These are phyloP conservation scores for Coelinius sp. DNA, from an alignment of 2,888 invertebrate genomes.

Conservation along the genomic window DNA sequence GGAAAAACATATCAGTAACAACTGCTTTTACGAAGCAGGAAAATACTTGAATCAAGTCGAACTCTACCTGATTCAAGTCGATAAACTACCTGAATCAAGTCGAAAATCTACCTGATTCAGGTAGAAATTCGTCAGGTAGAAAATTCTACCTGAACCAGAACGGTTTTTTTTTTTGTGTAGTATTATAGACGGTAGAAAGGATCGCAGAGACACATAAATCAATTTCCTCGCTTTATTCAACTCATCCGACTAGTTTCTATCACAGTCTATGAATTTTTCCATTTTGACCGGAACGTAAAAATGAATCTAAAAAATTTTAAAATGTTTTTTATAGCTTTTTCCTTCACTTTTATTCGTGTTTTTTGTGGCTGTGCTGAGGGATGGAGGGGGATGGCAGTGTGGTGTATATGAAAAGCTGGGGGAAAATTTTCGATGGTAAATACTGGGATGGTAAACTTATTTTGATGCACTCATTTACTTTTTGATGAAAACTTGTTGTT, in stretches of 20 bases:
- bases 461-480: background rate
- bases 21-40: too few species aligned
- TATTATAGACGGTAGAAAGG: background rate
- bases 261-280: background rate
- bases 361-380: background rate
- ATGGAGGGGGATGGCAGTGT: background rate
- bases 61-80: too few species aligned
- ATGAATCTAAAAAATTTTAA: background rate
- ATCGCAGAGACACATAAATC: background rate
- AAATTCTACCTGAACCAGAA: too few species aligned
- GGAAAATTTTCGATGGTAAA: background rate
- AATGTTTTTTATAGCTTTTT: background rate
- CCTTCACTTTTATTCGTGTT: background rate
- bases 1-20: too few species aligned
- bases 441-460: background rate
- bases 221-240: constrained; percentile 1
- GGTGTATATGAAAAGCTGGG: background rate
- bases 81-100: too few species aligned
- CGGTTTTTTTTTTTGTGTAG: too few species aligned
- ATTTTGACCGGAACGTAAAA: background rate
- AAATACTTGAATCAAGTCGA: too few species aligned
- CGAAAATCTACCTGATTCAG: too few species aligned
- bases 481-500: background rate
- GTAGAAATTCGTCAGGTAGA: too few species aligned
- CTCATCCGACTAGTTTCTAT: background rate